Base-by-base conservation (phyloP, 2,888 invertebrate genomes). In the Melanotus villosus region DNA sequence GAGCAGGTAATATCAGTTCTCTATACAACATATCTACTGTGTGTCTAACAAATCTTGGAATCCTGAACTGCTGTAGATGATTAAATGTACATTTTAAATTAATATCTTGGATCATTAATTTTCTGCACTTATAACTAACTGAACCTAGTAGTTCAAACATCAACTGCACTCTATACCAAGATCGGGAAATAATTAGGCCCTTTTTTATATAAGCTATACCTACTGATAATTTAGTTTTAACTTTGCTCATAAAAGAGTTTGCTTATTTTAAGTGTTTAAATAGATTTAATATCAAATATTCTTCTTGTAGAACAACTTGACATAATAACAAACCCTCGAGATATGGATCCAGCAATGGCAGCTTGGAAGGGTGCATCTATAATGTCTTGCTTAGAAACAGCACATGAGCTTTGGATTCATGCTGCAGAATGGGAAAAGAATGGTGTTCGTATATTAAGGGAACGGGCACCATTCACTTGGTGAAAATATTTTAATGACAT, bases 291-390 rank as follows among this genome's bases (percentile, higher is more conserved):
- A 12, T 9, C 9, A 12, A 7, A 1, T 16, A 43, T 41, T 3
- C 19, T 2, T 12, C 74, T 81, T 60, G 70, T 84, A 86, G 93
- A 95, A 80, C 92, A 94, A 85, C 84, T 95, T 77, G 97, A 97
- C 83, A 95, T 97, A 63, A 94, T 97, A 45, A 95, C 94, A 0
- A 91, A 93, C 72, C 95, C 95, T 0, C 95, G 97, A 83, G 97
- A 97, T 78, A 93, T 96, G 88, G 97, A 97, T 83, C 93, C 96
- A 0, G 91, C 93, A 1, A 92, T 94, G 86, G 94, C 95, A 0
- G 90, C 93, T 0, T 98, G 98, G 98, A 97, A 97, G 83, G 98
- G 98, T 0, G 97, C 97, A 0, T 93, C 96, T 0, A 94, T 98
- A 7, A 91, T 98, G 89, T 95, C 96, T 0, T 96, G 96, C 77